Conservation (phyloP, 2,113 vertebrate genomes). For the Embiotoca jacksoni region DNA sequence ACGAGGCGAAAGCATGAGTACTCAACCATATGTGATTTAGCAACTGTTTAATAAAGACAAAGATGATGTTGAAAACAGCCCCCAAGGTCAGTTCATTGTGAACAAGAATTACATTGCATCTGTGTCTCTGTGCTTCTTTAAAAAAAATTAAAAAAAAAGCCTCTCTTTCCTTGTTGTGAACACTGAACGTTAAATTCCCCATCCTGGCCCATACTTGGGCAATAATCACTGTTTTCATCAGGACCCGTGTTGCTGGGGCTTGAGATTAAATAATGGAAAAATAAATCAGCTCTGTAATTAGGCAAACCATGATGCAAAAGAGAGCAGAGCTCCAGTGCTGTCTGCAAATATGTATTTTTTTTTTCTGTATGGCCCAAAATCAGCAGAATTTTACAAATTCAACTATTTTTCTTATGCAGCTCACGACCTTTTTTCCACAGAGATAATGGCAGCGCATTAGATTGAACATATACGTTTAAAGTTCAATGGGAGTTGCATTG, state of each 20-base stretch:
- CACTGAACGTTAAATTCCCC: constrained; percentile 71
- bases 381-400: constrained; percentile 16
- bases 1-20: constrained; percentile 2
- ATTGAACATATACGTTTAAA: neutral
- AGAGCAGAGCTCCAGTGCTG: constrained; percentile 12
- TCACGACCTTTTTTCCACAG: neutral
- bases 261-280: constrained; percentile 63
- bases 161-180: constrained; percentile 10
- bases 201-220: constrained; percentile 53
- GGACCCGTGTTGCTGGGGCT: constrained; percentile 49
- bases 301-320: constrained; percentile 36
- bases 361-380: constrained; percentile 16
- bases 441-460: neutral
- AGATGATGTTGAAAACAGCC: constrained; percentile 23
- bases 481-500: neutral
- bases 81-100: constrained; percentile 29
- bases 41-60: constrained; percentile 49
- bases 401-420: constrained; percentile 7
- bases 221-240: constrained; percentile 70
- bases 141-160: constrained; percentile 1
- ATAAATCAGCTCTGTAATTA: constrained; percentile 72
- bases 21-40: constrained; percentile 11
- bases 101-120: neutral
- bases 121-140: neutral
- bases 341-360: constrained; percentile 16